Evolutionary conservation across 2,113 vertebrate genomes (phyloP).

Genomic region (Prochilodus magdalenae): DNA sequence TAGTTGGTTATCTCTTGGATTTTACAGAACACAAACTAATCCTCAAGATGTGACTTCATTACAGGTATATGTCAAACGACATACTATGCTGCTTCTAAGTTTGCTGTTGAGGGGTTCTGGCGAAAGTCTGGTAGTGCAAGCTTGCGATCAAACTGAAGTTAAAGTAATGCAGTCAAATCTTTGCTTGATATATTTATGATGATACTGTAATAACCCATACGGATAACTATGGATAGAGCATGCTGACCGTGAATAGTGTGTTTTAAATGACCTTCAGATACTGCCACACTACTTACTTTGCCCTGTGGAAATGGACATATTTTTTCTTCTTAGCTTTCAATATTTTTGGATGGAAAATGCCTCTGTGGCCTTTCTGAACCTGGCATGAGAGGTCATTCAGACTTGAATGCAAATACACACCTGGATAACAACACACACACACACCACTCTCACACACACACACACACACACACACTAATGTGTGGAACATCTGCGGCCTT

Average conservation of each 20-base stretch:
- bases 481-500: background rate
- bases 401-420: background rate
- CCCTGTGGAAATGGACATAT: background rate
- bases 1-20: too few relatives aligned
- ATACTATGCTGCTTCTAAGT: conserved; percentile 88
- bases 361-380: background rate
- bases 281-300: too few relatives aligned
- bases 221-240: background rate
- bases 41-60: background rate
- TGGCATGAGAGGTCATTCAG: background rate
- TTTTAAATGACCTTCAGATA: background rate
- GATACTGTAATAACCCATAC: background rate
- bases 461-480: background rate
- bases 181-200: background rate
- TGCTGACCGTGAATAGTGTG: background rate
- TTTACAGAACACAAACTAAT: too few relatives aligned
- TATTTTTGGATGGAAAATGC: background rate
- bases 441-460: too few relatives aligned
- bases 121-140: conserved; percentile 87
- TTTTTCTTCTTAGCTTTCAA: background rate
- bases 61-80: conserved; percentile 89
- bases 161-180: conserved; percentile 66
- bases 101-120: conserved; percentile 90
- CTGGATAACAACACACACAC: too few relatives aligned
- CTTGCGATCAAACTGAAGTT: conserved; percentile 86